Base-by-base conservation (phyloP, 2,797 vertebrate genomes). In the Xenentodon cancila region DNA sequence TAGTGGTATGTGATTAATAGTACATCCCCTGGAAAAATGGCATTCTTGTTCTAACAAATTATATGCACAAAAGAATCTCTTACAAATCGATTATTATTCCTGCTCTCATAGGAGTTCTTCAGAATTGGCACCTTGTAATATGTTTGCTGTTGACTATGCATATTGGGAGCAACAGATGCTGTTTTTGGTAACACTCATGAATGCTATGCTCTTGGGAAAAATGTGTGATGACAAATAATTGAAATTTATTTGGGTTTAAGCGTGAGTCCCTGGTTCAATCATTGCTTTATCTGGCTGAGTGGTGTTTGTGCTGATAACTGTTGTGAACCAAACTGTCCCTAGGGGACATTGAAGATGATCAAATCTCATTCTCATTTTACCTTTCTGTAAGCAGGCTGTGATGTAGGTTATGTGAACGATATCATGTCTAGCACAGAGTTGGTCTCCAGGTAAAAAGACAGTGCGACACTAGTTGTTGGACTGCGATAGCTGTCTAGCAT, bases 121-220 rank as follows among this genome's bases (percentile, higher is more conserved):
- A 65, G 46, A 54, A 81, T 85, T 45, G 45, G 44, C 53, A 68
- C 56, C 53, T 75, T 68, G 49, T 73, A 70, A 83, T 82, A 73
- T 44, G 53, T 77, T 80, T 87, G 71, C 53, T 71, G 59, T 63
- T 50, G 18, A 86, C 75, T 79, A 67, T 80, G 88, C 76, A 71
- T 81, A 65, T 40, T 18, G 45, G 49, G 63, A 53, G 67, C 68
- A 84, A 75, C 80, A 84, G 82, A 82, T 91, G 79, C 89, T 89
- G 47, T 69, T 85, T 83, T 89, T 71, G 69, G 64, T 81, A 85
- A 78, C 69, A 60, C 69, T 19, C 21, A 64, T 68, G 44, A 49
- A 73, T 69, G 65, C 53, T 27, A 9, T 19, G 53, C 64, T 77
- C 48, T 34, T 18, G 47, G 58, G 65, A 48, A 71, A 58, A 59